Evolutionary conservation across 2,888 invertebrate genomes (phyloP).

Genomic region (Microplitis manilae): DNA sequence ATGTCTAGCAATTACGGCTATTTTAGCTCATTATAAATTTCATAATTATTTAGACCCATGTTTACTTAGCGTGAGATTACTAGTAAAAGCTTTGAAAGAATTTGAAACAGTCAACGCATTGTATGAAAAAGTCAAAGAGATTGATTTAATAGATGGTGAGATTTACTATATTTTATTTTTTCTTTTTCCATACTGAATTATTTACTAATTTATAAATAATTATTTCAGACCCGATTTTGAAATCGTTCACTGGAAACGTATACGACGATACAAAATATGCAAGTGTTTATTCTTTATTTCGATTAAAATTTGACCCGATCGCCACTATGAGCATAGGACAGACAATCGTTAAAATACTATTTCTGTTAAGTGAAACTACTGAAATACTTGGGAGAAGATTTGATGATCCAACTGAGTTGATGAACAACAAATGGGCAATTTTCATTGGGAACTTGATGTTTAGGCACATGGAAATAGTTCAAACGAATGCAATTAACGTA

Average conservation of each 20-base stretch:
- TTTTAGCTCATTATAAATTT: neutral
- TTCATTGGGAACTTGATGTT: neutral
- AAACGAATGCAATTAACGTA: neutral
- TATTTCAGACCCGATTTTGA: neutral
- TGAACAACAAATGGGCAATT: neutral
- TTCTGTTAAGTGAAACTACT: neutral
- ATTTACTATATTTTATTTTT: no score
- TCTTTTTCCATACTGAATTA: no score
- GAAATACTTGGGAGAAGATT: neutral
- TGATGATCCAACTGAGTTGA: neutral
- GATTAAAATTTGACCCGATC: no score
- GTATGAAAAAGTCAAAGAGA: no score
- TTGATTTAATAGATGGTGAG: no score
- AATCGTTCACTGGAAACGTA: neutral
- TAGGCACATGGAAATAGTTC: neutral
- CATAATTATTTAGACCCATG: no score
- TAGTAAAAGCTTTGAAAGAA: no score
- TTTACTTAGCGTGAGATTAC: no score
- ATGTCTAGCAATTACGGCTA: neutral
- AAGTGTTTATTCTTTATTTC: neutral
- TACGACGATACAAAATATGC: conserved; percentile 1
- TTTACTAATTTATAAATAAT: neutral
- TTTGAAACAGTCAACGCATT: no score
- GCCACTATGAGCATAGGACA: neutral
- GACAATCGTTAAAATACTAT: neutral